These are phyloP conservation scores for Chascanopsetta lugubris DNA, from an alignment of 2,113 vertebrate genomes.

Conservation along the genomic window DNA sequence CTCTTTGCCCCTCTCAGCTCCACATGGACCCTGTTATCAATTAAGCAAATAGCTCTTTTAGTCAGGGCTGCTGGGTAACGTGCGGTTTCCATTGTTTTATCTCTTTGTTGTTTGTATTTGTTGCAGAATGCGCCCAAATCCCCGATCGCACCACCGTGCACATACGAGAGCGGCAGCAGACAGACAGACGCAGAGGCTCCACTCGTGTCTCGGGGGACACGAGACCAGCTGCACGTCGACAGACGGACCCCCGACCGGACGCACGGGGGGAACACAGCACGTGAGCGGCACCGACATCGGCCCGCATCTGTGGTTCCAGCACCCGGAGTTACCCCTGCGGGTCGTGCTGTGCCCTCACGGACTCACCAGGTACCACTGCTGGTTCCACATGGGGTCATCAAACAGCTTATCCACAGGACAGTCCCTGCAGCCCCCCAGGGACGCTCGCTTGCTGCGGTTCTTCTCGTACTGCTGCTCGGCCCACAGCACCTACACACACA, in stretches of 20 bases:
- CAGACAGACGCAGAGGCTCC: conserved; percentile 17
- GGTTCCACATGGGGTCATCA: conserved; percentile 97
- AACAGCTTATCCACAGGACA: conserved; percentile 89
- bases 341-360: no score
- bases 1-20: conserved; percentile 54
- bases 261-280: conserved; percentile 16
- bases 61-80: conserved; percentile 33
- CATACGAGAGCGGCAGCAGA: conserved; percentile 7
- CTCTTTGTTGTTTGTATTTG: neutral
- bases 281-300: conserved; percentile 3
- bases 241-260: conserved; percentile 31
- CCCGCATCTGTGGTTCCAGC: conserved; percentile 3
- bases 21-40: conserved; percentile 54
- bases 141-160: neutral
- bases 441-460: conserved; percentile 85
- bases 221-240: conserved; percentile 18
- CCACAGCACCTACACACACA: conserved; percentile 86
- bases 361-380: conserved; percentile 99
- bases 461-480: conserved; percentile 98
- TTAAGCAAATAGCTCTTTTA: conserved; percentile 73
- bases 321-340: neutral
- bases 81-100: neutral
- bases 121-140: neutral
- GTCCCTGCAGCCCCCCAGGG: conserved; percentile 75
- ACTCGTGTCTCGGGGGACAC: conserved; percentile 26